These are phyloP conservation scores for Embidobia sp. DNA, from an alignment of 2,888 invertebrate genomes.

Conservation along the genomic window DNA sequence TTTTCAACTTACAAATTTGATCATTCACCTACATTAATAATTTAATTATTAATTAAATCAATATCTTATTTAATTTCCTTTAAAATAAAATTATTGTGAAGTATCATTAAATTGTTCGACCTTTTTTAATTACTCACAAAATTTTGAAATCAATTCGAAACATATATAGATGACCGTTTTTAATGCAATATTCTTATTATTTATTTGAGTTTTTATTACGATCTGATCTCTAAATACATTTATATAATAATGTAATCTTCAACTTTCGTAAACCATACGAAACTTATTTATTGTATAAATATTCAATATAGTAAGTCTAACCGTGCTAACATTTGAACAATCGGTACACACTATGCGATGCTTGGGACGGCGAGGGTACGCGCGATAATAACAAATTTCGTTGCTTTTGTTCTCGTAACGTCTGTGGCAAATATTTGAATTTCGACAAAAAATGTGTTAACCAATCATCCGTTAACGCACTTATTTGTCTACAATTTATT, in stretches of 20 bases:
- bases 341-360: constrained; percentile 45
- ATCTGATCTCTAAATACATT: constrained; percentile 3
- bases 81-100: no score
- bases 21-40: no score
- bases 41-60: no score
- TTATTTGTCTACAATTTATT: constrained; percentile 35
- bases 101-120: no score
- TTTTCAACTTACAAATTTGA: no score
- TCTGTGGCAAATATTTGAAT: constrained; percentile 55
- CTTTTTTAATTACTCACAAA: no score
- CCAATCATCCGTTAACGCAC: constrained; percentile 13
- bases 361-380: constrained; percentile 58
- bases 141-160: no score
- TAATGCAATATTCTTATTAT: no score
- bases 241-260: not conserved
- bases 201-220: no score
- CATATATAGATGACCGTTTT: no score
- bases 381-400: constrained; percentile 57
- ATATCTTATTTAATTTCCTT: no score
- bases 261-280: constrained; percentile 26
- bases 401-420: constrained; percentile 54
- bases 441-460: constrained; percentile 31
- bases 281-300: constrained; percentile 37
- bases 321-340: constrained; percentile 54
- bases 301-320: constrained; percentile 30